Conservation (phyloP, 2,797 vertebrate species). For the Pipistrellus nathusii region DNA sequence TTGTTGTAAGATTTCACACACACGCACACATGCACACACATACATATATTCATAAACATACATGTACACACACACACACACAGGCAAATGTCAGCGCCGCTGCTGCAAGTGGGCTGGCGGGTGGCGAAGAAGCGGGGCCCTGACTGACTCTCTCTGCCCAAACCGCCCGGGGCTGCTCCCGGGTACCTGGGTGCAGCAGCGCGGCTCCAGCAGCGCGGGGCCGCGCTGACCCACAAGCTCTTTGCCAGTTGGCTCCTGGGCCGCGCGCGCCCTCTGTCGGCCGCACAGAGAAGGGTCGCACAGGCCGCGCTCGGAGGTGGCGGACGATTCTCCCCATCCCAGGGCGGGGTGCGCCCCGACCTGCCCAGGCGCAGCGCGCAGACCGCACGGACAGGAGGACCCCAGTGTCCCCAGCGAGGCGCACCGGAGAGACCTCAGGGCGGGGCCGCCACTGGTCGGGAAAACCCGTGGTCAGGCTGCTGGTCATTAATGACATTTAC, state of each 20-base stretch:
- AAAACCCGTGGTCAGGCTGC: neutral
- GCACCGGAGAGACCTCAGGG: neutral
- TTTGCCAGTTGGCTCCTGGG: constrained; percentile 74
- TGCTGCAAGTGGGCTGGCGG: neutral
- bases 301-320: neutral
- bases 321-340: accelerated
- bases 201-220: neutral
- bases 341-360: accelerated
- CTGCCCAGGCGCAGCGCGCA: accelerated
- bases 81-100: neutral
- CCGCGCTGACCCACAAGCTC: neutral
- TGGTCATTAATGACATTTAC: too few relatives aligned
- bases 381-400: accelerated
- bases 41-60: accelerated
- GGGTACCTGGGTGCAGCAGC: neutral
- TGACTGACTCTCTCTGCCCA: neutral
- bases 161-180: neutral
- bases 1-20: neutral
- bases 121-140: neutral
- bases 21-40: too few relatives aligned
- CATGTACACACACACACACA: accelerated
- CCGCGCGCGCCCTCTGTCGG: constrained; percentile 86
- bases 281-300: constrained; percentile 50
- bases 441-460: neutral
- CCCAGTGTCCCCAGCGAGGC: neutral